Percentiles rank a stretch among this genome's conserved stretches.
These are phyloP conservation scores for Neolamprologus tretocephalus DNA, from an alignment of 2,113 vertebrate species.

Conservation along the genomic window DNA sequence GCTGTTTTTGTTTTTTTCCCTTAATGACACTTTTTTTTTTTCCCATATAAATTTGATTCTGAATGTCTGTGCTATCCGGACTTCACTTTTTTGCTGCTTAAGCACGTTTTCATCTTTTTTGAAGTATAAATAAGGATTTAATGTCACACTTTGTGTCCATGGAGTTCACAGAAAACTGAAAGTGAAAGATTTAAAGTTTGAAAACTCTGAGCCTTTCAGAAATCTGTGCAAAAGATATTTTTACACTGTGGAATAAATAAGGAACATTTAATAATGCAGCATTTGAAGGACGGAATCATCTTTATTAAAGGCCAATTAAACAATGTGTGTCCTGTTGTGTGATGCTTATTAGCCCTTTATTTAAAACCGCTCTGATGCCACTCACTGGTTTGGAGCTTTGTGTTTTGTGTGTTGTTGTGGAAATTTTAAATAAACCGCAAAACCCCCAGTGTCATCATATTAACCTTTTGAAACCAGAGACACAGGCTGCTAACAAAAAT, in stretches of 20 bases:
- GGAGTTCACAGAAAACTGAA: background rate
- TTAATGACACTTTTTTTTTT: background rate
- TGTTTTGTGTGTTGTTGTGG: background rate
- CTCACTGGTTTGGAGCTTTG: background rate
- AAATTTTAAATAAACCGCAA: background rate
- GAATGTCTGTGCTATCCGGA: background rate
- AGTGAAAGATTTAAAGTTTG: background rate
- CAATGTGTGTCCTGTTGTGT: background rate
- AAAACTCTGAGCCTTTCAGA: background rate
- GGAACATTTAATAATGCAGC: background rate
- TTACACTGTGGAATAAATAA: background rate
- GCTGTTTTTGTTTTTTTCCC: background rate
- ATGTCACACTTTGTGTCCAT: background rate
- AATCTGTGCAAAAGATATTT: background rate
- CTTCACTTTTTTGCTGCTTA: background rate
- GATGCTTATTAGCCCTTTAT: background rate
- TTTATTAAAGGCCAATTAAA: slow-evolving; percentile 46
- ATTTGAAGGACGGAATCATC: slow-evolving; percentile 4
- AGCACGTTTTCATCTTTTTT: background rate
- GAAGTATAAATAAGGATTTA: background rate
- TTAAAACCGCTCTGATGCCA: background rate
- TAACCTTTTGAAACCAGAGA: background rate
- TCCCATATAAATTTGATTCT: background rate
- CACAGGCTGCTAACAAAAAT: background rate
- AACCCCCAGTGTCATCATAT: background rate